These are phyloP conservation scores for Drosophila malerkotliana DNA, from an alignment of 1,140 invertebrate genomes.

Conservation along the genomic window DNA sequence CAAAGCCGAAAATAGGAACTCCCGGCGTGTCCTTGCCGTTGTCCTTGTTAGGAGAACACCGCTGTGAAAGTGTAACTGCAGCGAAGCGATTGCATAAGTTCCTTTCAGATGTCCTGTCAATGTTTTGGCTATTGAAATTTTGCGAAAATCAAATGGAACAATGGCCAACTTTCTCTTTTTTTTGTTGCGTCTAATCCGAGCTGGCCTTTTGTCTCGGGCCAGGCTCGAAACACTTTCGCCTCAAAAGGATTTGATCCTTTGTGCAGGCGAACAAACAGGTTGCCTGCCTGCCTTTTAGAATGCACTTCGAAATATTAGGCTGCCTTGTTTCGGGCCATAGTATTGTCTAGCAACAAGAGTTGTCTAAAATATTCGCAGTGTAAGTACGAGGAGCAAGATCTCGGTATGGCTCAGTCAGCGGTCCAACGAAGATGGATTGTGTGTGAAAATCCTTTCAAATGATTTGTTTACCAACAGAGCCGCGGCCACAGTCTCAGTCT, in stretches of 20 bases:
- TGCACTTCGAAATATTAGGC: background rate
- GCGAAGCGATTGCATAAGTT: conserved; percentile 63
- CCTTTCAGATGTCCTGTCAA: conserved; percentile 24
- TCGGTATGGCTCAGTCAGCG: conserved; percentile 41
- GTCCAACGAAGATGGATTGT: conserved; percentile 76
- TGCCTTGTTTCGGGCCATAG: background rate
- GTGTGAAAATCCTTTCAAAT: conserved; percentile 83
- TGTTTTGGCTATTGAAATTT: conserved; percentile 71
- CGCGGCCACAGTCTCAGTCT: conserved; percentile 16
- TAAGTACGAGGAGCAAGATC: conserved; percentile 29
- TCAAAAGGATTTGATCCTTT: conserved; percentile 48
- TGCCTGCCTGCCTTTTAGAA: conserved; percentile 28
- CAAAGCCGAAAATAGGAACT: conserved; percentile 13
- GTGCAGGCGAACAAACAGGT: conserved; percentile 44
- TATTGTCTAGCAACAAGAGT: background rate
- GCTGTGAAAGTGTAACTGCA: conserved; percentile 62
- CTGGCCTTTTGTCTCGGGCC: conserved; percentile 45
- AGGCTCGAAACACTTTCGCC: conserved; percentile 37
- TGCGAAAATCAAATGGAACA: conserved; percentile 46
- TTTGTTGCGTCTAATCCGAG: conserved; percentile 52
- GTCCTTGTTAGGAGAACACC: conserved; percentile 26
- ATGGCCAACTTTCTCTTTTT: conserved; percentile 75
- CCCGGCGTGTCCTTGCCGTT: conserved; percentile 52
- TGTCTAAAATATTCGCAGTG: background rate
- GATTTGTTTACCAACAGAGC: conserved; percentile 81